Evolutionary conservation across 1,140 invertebrate genomes (phyloP).

Genomic region (Tetranychus cinnabarinus): DNA sequence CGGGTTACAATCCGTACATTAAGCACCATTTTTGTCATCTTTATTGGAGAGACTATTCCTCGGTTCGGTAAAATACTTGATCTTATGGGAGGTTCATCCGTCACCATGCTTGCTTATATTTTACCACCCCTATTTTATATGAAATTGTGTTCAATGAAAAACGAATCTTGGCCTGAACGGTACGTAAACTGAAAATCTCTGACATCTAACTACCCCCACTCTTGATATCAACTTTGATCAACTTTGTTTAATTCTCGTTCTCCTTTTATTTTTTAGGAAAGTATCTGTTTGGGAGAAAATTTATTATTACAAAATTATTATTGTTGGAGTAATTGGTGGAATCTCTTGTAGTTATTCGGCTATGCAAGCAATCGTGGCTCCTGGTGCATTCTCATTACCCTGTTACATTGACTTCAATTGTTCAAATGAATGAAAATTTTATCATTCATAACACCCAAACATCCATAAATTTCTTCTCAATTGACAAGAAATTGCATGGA

Average conservation of each 20-base stretch:
- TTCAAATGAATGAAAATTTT: background rate
- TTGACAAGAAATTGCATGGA: no score
- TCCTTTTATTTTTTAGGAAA: background rate
- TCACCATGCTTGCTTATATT: slow-evolving; percentile 58
- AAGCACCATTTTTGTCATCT: slow-evolving; percentile 43
- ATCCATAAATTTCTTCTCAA: no score
- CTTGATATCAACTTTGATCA: no score
- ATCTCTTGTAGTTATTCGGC: background rate
- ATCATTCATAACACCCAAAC: no score
- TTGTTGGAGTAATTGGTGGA: slow-evolving; percentile 1
- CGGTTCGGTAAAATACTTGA: slow-evolving; percentile 71
- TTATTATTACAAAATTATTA: background rate
- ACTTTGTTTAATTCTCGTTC: background rate
- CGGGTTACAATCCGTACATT: slow-evolving; percentile 42
- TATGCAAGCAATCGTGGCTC: background rate
- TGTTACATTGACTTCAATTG: background rate
- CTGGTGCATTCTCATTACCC: background rate
- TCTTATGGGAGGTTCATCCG: slow-evolving; percentile 58
- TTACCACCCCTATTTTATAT: slow-evolving; percentile 61
- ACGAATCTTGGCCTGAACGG: slow-evolving; percentile 14
- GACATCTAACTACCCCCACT: background rate
- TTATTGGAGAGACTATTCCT: slow-evolving; percentile 55
- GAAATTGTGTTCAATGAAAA: slow-evolving; percentile 20
- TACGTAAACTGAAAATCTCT: slow-evolving; percentile 2
- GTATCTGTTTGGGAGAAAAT: background rate